These are phyloP conservation scores for Gortyna flavago DNA, from an alignment of 2,888 invertebrate species.

Conservation along the genomic window DNA sequence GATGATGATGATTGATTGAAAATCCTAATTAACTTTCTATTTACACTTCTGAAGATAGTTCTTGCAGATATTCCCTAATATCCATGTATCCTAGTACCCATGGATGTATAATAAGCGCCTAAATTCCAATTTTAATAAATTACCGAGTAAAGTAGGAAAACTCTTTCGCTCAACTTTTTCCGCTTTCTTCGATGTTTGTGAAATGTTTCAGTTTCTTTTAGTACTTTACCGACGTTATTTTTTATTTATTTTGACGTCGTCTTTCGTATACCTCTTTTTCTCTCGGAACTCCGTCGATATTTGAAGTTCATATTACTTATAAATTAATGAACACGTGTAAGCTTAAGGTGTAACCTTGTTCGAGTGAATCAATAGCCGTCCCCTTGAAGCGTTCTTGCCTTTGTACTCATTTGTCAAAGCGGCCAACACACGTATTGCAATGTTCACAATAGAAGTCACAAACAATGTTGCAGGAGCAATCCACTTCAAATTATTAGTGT, in stretches of 20 bases:
- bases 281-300: constrained; percentile 20
- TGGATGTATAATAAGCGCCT: constrained; percentile 7
- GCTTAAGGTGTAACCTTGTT: constrained; percentile 51
- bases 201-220: constrained; percentile 50
- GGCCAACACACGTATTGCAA: constrained; percentile 51
- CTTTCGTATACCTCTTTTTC: constrained; percentile 21
- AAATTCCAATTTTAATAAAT: constrained; percentile 54
- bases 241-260: constrained; percentile 46
- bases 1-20: no score
- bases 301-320: constrained; percentile 11
- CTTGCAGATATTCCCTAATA: constrained; percentile 12
- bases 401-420: constrained; percentile 61
- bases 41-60: constrained; percentile 9
- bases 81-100: constrained; percentile 7
- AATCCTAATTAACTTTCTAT: background rate
- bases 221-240: constrained; percentile 53
- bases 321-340: constrained; percentile 46
- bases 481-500: constrained; percentile 74
- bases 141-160: constrained; percentile 47
- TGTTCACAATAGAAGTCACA: constrained; percentile 63
- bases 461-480: constrained; percentile 72
- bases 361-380: constrained; percentile 53
- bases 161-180: constrained; percentile 59
- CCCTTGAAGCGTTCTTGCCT: constrained; percentile 53
- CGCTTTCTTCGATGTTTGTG: constrained; percentile 56